These are phyloP conservation scores for Aramus guarauna DNA, from an alignment of 2,113 vertebrate species.

Conservation along the genomic window DNA sequence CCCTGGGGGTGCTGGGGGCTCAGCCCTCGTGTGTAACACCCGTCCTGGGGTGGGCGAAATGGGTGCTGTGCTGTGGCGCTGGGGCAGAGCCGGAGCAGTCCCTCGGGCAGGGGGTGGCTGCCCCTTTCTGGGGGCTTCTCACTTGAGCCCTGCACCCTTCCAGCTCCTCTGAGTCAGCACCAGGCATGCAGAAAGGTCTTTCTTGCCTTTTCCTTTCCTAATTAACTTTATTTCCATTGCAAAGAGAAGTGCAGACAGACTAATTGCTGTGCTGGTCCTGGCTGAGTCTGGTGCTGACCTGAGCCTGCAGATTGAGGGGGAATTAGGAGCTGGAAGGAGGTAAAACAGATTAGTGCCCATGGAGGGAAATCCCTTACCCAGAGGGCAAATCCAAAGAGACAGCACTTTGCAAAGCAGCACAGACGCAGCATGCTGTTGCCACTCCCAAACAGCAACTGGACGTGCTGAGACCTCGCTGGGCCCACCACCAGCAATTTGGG, in stretches of 20 bases:
- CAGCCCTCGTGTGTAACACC: fast-evolving
- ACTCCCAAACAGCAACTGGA: not conserved
- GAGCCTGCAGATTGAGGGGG: not conserved
- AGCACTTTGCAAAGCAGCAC: not conserved
- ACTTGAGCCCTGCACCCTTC: not conserved
- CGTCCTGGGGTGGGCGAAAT: fast-evolving
- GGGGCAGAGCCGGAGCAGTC: not conserved
- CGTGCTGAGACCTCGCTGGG: fast-evolving
- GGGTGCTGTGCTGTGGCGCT: not conserved
- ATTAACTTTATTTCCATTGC: not conserved
- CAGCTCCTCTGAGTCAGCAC: not conserved
- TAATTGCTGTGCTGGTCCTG: not conserved
- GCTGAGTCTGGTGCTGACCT: not conserved
- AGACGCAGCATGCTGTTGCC: fast-evolving
- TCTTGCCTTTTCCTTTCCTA: not conserved
- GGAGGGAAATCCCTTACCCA: not conserved
- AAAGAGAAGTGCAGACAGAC: not conserved
- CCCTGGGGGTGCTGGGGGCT: not conserved
- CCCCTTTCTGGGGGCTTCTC: not conserved
- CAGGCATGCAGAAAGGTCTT: not conserved
- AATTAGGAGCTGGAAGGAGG: slow-evolving; percentile 49
- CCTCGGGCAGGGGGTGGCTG: not conserved
- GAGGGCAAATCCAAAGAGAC: not conserved
- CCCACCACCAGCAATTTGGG: fast-evolving
- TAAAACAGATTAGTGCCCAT: slow-evolving; percentile 9